These are phyloP conservation scores for Accipiter cooperii DNA, from an alignment of 2,113 vertebrate species.

Conservation along the genomic window DNA sequence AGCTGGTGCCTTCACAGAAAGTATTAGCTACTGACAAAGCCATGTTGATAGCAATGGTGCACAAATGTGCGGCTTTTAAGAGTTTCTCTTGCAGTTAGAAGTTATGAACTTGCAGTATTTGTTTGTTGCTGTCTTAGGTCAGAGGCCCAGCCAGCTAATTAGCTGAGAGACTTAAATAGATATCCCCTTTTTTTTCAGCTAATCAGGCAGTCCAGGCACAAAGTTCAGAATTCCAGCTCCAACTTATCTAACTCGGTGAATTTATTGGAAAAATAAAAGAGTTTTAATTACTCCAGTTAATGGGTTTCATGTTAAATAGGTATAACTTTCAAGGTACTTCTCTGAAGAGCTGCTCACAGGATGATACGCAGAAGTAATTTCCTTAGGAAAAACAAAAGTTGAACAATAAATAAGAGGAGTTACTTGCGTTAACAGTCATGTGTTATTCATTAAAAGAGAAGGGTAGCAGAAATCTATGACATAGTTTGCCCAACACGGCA, in stretches of 20 bases:
- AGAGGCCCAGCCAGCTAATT: constrained; percentile 70
- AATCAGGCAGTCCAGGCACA: constrained; percentile 75
- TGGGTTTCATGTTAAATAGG: constrained; percentile 94
- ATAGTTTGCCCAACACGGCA: constrained; percentile 75
- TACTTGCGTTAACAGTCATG: constrained; percentile 95
- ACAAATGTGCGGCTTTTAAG: constrained; percentile 63
- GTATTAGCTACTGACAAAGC: constrained; percentile 79
- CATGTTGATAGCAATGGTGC: constrained; percentile 74
- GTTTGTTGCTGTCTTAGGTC: constrained; percentile 65
- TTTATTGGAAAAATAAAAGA: constrained; percentile 86
- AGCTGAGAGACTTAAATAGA: constrained; percentile 89
- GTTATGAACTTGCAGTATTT: constrained; percentile 56
- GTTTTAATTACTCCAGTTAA: constrained; percentile 98
- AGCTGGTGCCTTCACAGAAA: constrained; percentile 81
- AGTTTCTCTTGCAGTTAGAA: constrained; percentile 68
- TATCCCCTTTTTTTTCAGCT: constrained; percentile 78
- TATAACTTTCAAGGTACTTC: constrained; percentile 83
- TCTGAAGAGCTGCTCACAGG: constrained; percentile 86
- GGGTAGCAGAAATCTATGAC: constrained; percentile 84
- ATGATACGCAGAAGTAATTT: constrained; percentile 79
- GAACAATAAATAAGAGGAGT: constrained; percentile 99
- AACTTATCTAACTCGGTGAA: constrained; percentile 80
- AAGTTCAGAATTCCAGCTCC: constrained; percentile 83
- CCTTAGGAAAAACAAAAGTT: constrained; percentile 73
- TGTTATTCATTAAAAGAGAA: constrained; percentile 93